These are phyloP conservation scores for Bradypodion ventrale DNA, from an alignment of 2,797 vertebrate genomes.

Conservation along the genomic window DNA sequence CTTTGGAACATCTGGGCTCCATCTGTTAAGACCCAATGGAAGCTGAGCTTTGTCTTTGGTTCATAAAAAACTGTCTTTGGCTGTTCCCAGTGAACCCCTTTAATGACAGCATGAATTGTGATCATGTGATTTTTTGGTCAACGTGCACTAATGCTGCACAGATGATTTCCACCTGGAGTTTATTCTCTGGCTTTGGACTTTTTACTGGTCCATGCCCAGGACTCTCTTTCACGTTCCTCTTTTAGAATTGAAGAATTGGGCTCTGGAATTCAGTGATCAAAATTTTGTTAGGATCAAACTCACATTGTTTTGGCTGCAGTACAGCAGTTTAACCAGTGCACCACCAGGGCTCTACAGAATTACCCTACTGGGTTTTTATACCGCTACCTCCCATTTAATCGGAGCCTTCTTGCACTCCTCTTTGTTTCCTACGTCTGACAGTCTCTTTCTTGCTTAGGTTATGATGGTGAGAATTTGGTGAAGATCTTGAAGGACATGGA, in stretches of 20 bases:
- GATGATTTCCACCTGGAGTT: conserved; percentile 21
- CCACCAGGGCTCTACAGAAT: neutral
- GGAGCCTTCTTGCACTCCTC: too few relatives aligned
- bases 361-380: neutral
- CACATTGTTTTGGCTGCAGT: too few relatives aligned
- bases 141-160: neutral
- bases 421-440: neutral
- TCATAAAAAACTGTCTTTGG: neutral
- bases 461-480: conserved; percentile 86
- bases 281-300: too few relatives aligned
- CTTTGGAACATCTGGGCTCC: neutral
- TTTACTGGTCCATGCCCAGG: neutral
- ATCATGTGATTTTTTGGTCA: neutral
- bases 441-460: conserved; percentile 75
- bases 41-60: neutral
- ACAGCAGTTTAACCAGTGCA: too few relatives aligned
- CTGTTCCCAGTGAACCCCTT: too few relatives aligned
- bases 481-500: conserved; percentile 89
- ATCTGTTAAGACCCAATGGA: neutral
- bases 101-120: neutral
- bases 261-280: neutral
- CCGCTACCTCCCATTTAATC: neutral
- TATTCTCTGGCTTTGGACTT: neutral
- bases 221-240: neutral
- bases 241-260: neutral